Conservation (phyloP, 2,113 vertebrate genomes). For the Dryoscopus gambensis region DNA sequence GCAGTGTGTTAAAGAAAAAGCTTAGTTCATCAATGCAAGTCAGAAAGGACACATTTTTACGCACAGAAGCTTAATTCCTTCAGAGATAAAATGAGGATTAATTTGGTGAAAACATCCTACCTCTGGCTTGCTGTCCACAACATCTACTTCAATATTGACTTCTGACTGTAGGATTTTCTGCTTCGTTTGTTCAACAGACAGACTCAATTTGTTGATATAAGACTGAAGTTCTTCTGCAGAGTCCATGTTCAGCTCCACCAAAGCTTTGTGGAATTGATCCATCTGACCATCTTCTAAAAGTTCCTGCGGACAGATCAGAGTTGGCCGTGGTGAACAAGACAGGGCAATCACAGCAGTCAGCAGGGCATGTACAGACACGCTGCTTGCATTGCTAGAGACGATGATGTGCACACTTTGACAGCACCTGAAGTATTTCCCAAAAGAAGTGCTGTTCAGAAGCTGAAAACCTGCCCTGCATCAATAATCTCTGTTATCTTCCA, state of each 20-base stretch:
- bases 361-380: neutral
- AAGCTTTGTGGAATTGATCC: constrained; percentile 89
- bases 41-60: neutral
- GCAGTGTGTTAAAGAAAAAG: neutral
- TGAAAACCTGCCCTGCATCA: neutral
- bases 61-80: neutral
- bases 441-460: neutral
- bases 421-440: neutral
- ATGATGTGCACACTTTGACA: neutral
- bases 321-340: neutral
- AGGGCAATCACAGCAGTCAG: neutral
- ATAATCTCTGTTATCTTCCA: neutral
- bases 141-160: constrained; percentile 75
- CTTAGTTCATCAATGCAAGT: neutral
- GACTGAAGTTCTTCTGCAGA: constrained; percentile 95
- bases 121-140: constrained; percentile 85
- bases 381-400: neutral
- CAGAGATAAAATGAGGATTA: neutral
- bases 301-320: constrained; percentile 63
- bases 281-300: constrained; percentile 79
- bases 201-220: constrained; percentile 90
- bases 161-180: constrained; percentile 87
- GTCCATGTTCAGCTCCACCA: constrained; percentile 97
- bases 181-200: constrained; percentile 85
- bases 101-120: constrained; percentile 43